phyloP scores from a whole-genome alignment of 1,140 invertebrate genomes.

The Brachionus paranguensis region DNA sequence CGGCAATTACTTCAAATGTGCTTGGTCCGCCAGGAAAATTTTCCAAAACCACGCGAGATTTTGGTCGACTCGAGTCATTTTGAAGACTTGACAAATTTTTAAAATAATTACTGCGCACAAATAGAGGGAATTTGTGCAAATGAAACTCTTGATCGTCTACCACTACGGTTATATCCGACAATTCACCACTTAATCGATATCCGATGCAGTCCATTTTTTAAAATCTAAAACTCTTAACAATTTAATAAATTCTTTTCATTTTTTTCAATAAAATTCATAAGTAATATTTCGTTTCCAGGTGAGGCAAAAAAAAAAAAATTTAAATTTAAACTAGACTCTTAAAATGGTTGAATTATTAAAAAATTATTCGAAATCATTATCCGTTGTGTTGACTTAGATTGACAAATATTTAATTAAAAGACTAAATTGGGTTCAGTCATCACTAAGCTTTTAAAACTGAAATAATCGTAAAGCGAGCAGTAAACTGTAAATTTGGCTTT shows the following conservation, averaged over 20 bases:
- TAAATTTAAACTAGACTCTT: not conserved
- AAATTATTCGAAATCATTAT: not conserved
- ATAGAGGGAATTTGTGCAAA: constrained; percentile 41
- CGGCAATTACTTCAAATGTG: constrained; percentile 39
- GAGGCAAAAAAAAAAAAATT: not conserved
- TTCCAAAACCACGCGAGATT: not conserved
- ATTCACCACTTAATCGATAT: constrained; percentile 34
- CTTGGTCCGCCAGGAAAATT: constrained; percentile 40
- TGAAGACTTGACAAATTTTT: constrained; percentile 16
- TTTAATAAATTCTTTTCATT: not conserved
- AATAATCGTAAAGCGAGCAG: not conserved
- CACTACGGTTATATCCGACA: constrained; percentile 40
- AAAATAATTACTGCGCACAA: constrained; percentile 39
- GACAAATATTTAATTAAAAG: constrained; percentile 2
- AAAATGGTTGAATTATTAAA: not conserved
- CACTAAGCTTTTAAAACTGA: not conserved
- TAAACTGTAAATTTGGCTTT: not conserved
- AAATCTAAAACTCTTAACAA: not conserved
- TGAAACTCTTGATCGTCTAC: constrained; percentile 38
- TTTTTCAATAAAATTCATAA: not conserved
- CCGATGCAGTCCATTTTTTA: constrained; percentile 35
- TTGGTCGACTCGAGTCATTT: not conserved
- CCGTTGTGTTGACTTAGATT: not conserved
- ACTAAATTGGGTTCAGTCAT: not conserved
- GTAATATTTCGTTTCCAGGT: not conserved